Base-by-base conservation (phyloP, 35 echinoderm and acorn worm species). In the Ptychodera flava region DNA sequence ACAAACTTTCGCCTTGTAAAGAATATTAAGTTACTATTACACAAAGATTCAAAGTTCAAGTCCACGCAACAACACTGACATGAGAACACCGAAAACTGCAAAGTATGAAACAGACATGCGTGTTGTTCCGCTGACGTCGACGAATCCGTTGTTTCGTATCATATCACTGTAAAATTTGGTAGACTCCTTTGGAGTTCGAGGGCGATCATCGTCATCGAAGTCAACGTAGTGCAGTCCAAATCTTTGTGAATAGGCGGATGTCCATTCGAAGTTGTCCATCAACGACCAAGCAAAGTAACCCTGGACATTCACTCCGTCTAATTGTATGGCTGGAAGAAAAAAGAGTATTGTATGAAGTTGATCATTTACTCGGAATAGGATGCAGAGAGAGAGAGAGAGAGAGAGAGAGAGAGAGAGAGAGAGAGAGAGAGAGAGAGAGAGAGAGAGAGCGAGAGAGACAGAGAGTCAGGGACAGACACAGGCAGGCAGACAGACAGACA, bases 301-400 rank as follows among this genome's bases (percentile, higher is more conserved):
- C 36, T 90, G 83, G 0, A 90, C 88, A 31, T 90, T 90, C 33
- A 94, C 89, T 28, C 87, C 85, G 45, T 94, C 92, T 28, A 94
- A 30, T 15, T 83, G 33, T 29, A 94, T 91, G 28, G 92, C 92
- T 94, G 83, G 15, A 31, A 80, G 10, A 80, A 31, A 33, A 6
- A n/a, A 64, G 6, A 22, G 45, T 64, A 64, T 64, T 64, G 45
- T 64, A n/a, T n/a, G n/a, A n/a, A n/a, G n/a, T 64, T 64, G 22
- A 64, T 64, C 6, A 64, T 64, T n/a, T n/a, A n/a, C 45, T 12
- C 22, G 45, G 22, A 64, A 64, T 12, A 64, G 22, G 45, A 64
- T 6, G 22, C 6, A 64, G 45, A 64, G 45, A 64, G 45, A 64
- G 45, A 64, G 45, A 64, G 45, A 64, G 45, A 64, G 45, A 64